These are phyloP conservation scores for Balearica regulorum DNA, from an alignment of 2,797 vertebrate species.

Conservation along the genomic window DNA sequence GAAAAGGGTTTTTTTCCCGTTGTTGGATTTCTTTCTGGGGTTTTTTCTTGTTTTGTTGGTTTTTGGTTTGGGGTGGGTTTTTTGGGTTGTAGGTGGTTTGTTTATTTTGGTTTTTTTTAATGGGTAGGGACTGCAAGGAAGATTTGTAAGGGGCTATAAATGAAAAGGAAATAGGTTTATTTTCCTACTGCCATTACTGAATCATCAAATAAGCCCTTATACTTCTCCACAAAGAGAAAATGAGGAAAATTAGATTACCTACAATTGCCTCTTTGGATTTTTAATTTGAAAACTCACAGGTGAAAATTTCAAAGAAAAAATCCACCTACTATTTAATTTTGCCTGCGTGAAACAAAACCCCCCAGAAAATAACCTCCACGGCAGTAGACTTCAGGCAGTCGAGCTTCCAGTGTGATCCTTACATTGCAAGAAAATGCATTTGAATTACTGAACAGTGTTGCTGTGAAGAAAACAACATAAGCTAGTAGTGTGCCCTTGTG, in stretches of 20 bases:
- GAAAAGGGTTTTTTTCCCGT: neutral
- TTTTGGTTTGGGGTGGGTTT: too few species aligned
- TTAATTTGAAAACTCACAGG: neutral
- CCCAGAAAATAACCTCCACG: neutral
- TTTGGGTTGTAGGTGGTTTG: too few species aligned
- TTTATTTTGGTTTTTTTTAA: neutral
- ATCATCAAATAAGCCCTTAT: neutral
- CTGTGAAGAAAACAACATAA: neutral
- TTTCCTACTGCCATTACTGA: neutral
- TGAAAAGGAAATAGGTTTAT: neutral
- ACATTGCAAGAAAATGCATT: neutral
- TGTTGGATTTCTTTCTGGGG: neutral
- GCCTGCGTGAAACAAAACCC: rapidly evolving
- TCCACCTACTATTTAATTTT: neutral
- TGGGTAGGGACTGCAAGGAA: neutral
- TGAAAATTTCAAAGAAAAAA: neutral
- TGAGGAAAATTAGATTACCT: neutral
- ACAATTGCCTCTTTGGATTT: neutral
- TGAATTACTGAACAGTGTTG: neutral
- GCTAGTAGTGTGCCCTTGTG: neutral
- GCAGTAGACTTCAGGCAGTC: neutral
- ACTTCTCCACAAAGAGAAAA: neutral
- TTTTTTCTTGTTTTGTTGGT: too few species aligned
- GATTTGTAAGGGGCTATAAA: neutral
- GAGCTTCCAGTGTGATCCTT: neutral